phyloP scores from a whole-genome alignment of 2,797 vertebrate species.

The Luscinia luscinia region DNA sequence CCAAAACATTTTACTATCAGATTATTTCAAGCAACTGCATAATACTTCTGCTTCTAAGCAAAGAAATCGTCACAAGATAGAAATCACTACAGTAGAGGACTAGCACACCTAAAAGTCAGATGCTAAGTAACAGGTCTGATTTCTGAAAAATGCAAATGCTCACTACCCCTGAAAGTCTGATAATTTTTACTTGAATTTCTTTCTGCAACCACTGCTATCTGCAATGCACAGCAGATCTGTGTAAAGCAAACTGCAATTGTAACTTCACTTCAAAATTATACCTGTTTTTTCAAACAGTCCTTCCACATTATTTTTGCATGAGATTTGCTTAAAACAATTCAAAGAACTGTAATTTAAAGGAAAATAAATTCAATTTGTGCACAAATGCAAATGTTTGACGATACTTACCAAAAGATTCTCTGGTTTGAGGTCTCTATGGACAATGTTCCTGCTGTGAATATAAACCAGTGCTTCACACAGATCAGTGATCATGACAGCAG shows the following conservation, averaged over 20 bases:
- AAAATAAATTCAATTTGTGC: background rate
- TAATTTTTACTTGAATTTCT: background rate
- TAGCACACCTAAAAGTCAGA: background rate
- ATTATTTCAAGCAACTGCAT: background rate
- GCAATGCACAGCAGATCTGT: background rate
- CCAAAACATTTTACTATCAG: background rate
- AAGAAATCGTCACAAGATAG: background rate
- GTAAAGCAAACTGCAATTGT: background rate
- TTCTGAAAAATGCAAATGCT: background rate
- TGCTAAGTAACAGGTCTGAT: background rate
- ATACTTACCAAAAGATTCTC: conserved; percentile 94
- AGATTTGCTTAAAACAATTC: background rate
- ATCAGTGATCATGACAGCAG: conserved; percentile 89
- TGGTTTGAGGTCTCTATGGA: conserved; percentile 96
- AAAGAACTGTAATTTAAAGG: background rate
- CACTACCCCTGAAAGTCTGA: background rate
- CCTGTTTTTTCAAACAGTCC: background rate
- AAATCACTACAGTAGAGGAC: background rate
- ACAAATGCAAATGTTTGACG: background rate
- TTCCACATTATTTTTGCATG: background rate
- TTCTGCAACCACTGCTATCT: background rate
- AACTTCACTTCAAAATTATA: background rate
- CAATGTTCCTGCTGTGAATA: conserved; percentile 91
- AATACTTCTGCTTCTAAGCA: background rate
- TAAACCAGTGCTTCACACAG: conserved; percentile 90